phyloP scores from a whole-genome alignment of 1,140 invertebrate species.

The Apis dorsata region DNA sequence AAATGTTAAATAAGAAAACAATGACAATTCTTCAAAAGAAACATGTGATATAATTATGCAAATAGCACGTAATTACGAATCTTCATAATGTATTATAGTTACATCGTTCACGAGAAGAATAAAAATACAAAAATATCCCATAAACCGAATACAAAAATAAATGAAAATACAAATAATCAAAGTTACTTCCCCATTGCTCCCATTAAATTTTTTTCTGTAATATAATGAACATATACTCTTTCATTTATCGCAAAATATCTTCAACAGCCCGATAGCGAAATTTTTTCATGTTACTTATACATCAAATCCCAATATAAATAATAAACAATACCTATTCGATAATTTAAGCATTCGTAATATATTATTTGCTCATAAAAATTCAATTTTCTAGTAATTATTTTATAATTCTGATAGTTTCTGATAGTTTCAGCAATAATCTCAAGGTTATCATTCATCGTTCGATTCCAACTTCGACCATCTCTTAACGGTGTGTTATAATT shows the following conservation, averaged over 20 bases:
- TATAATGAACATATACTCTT: no score
- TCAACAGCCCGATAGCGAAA: no score
- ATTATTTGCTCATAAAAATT: no score
- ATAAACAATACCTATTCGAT: no score
- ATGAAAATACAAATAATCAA: not conserved
- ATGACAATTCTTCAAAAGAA: not conserved
- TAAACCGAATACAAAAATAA: conserved; percentile 28
- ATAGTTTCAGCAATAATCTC: no score
- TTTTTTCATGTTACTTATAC: no score
- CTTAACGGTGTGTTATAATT: conserved; percentile 69
- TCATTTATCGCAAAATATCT: no score
- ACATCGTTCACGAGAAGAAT: conserved; percentile 12
- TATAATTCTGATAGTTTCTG: no score
- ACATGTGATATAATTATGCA: conserved; percentile 37
- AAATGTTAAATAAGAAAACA: conserved; percentile 5
- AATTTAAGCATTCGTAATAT: no score
- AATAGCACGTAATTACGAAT: conserved; percentile 24
- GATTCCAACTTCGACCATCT: not conserved
- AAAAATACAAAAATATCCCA: not conserved
- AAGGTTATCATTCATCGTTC: not conserved
- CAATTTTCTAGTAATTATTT: no score
- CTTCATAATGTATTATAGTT: conserved; percentile 14
- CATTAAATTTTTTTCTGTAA: not conserved
- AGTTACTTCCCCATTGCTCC: not conserved
- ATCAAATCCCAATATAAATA: no score